phyloP scores from a whole-genome alignment of 1,140 invertebrate genomes.

The Drosophila littoralis region DNA sequence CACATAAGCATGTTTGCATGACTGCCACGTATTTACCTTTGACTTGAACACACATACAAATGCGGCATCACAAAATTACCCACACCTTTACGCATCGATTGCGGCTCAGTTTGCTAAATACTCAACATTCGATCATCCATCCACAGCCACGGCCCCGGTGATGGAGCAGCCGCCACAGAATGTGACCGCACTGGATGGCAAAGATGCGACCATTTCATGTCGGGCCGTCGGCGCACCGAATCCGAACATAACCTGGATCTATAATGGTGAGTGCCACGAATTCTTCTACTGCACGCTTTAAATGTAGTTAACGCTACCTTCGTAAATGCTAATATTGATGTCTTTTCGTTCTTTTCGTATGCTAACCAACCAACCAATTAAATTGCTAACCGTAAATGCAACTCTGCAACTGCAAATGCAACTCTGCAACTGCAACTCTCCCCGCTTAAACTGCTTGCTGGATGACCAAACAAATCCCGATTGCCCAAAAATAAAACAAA shows the following conservation, averaged over 20 bases:
- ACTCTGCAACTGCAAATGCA: conserved; percentile 16
- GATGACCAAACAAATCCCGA: too few relatives aligned
- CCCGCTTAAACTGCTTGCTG: too few relatives aligned
- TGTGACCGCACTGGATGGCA: conserved; percentile 94
- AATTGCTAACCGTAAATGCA: conserved; percentile 41
- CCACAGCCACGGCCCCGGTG: conserved; percentile 91
- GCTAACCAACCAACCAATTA: conserved; percentile 47
- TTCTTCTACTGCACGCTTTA: background rate
- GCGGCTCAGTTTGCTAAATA: conserved; percentile 14
- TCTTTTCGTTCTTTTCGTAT: conserved; percentile 39
- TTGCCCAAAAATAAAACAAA: background rate
- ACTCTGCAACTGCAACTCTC: conserved; percentile 26
- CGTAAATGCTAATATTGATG: conserved; percentile 48
- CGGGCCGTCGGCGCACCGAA: conserved; percentile 94
- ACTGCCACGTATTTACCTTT: conserved; percentile 8
- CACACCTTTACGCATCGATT: conserved; percentile 16
- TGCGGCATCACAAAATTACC: conserved; percentile 7
- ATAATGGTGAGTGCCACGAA: conserved; percentile 89
- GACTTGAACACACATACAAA: conserved; percentile 2
- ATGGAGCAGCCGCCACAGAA: conserved; percentile 93
- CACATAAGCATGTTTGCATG: conserved; percentile 8
- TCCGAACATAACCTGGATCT: conserved; percentile 96
- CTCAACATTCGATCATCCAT: conserved; percentile 5
- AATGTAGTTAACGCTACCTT: background rate
- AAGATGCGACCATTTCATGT: conserved; percentile 94